Percentiles rank a stretch among this genome's conserved stretches.
Conservation (phyloP, 2,113 vertebrate species). For the Pangasianodon hypophthalmus region DNA sequence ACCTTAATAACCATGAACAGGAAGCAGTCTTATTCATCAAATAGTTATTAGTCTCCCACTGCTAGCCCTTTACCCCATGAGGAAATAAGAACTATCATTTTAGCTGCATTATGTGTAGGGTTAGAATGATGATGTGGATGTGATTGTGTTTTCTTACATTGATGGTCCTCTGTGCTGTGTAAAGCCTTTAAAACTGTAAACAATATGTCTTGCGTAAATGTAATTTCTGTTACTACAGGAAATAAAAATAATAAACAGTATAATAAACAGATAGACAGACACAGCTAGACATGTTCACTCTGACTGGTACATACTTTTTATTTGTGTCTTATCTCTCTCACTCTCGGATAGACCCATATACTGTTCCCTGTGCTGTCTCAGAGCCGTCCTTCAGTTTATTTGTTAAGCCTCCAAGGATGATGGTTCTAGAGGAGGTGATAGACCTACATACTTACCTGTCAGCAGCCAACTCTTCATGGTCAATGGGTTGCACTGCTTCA, state of each 20-base stretch:
- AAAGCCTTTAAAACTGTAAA: background rate
- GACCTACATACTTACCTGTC: background rate
- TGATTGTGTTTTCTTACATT: background rate
- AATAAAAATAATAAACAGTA: background rate
- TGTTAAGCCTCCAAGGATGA: background rate
- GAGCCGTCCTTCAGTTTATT: background rate
- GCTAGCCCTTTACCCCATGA: background rate
- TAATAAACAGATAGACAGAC: background rate
- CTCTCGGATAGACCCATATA: background rate
- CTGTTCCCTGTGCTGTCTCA: background rate
- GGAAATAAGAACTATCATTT: background rate
- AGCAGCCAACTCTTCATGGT: background rate
- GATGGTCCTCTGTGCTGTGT: background rate
- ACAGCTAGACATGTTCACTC: background rate
- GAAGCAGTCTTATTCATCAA: background rate
- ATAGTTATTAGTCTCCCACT: background rate
- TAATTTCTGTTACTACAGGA: background rate
- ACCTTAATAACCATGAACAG: background rate
- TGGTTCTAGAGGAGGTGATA: background rate
- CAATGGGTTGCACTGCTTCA: background rate
- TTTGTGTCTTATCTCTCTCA: background rate
- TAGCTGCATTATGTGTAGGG: background rate
- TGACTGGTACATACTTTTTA: background rate
- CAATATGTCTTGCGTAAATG: background rate
- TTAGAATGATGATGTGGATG: background rate